Evolutionary conservation across 2,888 invertebrate species (phyloP).

Genomic region (Pristionchus mayeri): DNA sequence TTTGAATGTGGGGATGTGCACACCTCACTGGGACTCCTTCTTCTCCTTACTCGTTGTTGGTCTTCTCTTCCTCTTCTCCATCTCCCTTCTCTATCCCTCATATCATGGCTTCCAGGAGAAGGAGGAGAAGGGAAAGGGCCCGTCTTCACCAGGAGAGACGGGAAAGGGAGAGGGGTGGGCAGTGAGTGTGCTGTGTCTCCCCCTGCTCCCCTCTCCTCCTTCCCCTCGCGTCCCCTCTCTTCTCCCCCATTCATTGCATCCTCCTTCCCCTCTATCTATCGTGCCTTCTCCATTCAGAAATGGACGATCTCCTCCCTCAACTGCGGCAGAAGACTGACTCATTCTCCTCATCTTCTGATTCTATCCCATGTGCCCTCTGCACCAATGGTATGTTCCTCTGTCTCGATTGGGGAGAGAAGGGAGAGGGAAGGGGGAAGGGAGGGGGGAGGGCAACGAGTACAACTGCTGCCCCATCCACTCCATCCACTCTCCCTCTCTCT

Average conservation of each 20-base stretch:
- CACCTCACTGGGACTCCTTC: not conserved
- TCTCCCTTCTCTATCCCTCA: not conserved
- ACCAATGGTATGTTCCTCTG: not conserved
- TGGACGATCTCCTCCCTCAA: not conserved
- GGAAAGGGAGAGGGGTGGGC: too few species aligned
- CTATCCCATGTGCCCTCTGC: slow-evolving; percentile 3
- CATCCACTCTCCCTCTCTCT: not conserved
- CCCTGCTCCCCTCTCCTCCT: not conserved
- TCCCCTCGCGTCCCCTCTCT: slow-evolving; percentile 24
- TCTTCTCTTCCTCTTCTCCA: slow-evolving; percentile 37
- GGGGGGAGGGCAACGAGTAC: too few species aligned
- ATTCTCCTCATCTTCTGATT: not conserved
- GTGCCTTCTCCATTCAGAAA: slow-evolving; percentile 5
- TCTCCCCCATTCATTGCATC: not conserved
- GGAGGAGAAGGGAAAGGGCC: not conserved
- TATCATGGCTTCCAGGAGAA: too few species aligned
- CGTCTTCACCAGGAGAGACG: too few species aligned
- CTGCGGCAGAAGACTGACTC: not conserved
- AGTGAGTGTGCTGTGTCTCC: slow-evolving; percentile 11
- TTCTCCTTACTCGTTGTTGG: not conserved
- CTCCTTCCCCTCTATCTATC: not conserved
- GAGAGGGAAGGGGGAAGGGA: not conserved
- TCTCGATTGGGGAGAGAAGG: not conserved
- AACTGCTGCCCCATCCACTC: too few species aligned
- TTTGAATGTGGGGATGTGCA: not conserved